These are phyloP conservation scores for Mimachlamys varia DNA, from an alignment of 2,888 invertebrate genomes.

Conservation along the genomic window DNA sequence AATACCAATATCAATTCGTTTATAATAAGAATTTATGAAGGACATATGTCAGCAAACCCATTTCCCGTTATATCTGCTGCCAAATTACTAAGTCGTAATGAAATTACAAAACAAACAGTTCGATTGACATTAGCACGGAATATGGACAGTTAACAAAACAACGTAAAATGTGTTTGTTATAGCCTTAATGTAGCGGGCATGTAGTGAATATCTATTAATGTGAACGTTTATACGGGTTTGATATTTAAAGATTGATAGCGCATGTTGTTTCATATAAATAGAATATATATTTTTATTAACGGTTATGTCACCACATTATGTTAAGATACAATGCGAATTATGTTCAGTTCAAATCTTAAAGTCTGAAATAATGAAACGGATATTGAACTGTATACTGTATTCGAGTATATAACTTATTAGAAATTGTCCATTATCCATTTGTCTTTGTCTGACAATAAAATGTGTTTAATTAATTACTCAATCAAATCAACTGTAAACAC, in stretches of 20 bases:
- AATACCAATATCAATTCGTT: not conserved
- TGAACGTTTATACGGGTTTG: not conserved
- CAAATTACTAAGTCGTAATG: not conserved
- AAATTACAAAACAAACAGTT: not conserved
- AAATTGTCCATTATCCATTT: too few species aligned
- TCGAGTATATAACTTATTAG: too few species aligned
- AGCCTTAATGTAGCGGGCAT: not conserved
- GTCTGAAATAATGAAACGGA: too few species aligned
- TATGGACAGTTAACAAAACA: not conserved
- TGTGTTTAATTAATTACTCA: too few species aligned
- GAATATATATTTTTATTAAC: too few species aligned
- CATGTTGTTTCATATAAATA: not conserved
- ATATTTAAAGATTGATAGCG: not conserved
- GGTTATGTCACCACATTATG: too few species aligned
- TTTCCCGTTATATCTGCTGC: not conserved
- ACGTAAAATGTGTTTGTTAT: not conserved
- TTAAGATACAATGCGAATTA: too few species aligned
- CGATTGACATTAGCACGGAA: not conserved
- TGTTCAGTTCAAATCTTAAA: too few species aligned
- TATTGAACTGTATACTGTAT: too few species aligned
- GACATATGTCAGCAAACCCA: not conserved
- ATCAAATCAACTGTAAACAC: too few species aligned
- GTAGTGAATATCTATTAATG: not conserved
- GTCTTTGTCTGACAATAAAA: too few species aligned
- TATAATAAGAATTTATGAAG: not conserved